phyloP scores from a whole-genome alignment of 2,888 invertebrate genomes.

The Idaea biselata region DNA sequence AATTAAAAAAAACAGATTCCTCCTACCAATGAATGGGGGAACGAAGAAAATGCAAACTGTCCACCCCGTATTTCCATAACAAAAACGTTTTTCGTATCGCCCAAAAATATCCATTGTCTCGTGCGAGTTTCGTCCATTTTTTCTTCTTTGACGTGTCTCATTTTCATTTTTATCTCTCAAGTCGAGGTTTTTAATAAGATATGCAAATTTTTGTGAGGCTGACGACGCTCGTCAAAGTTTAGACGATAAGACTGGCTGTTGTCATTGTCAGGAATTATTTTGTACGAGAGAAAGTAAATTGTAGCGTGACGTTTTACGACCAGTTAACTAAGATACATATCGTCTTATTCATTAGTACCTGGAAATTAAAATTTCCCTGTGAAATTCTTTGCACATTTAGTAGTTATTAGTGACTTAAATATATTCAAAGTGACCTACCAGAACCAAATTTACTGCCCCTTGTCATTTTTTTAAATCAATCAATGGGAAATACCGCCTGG shows the following conservation, averaged over 20 bases:
- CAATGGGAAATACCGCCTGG: too few relatives aligned
- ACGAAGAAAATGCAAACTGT: slow-evolving; percentile 79
- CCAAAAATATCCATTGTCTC: slow-evolving; percentile 77
- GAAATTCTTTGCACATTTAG: too few relatives aligned
- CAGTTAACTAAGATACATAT: neutral
- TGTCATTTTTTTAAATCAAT: too few relatives aligned
- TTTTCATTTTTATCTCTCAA: slow-evolving; percentile 75
- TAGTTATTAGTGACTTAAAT: too few relatives aligned
- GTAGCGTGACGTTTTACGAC: neutral
- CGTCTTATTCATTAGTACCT: neutral
- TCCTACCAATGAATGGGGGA: slow-evolving; percentile 58
- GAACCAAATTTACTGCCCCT: too few relatives aligned
- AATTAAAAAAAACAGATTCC: slow-evolving; percentile 79
- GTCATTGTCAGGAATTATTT: slow-evolving; percentile 27
- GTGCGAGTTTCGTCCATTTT: slow-evolving; percentile 65
- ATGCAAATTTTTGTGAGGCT: slow-evolving; percentile 68
- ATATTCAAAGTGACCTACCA: too few relatives aligned
- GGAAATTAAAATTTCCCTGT: too few relatives aligned
- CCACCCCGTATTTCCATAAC: slow-evolving; percentile 76
- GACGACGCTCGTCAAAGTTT: slow-evolving; percentile 50
- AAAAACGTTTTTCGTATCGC: slow-evolving; percentile 73
- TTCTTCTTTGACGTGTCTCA: slow-evolving; percentile 71
- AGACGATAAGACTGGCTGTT: slow-evolving; percentile 42
- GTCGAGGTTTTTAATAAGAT: slow-evolving; percentile 76
- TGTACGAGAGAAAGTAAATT: neutral